These are phyloP conservation scores for Anableps anableps DNA, from an alignment of 2,797 vertebrate species.

Conservation along the genomic window DNA sequence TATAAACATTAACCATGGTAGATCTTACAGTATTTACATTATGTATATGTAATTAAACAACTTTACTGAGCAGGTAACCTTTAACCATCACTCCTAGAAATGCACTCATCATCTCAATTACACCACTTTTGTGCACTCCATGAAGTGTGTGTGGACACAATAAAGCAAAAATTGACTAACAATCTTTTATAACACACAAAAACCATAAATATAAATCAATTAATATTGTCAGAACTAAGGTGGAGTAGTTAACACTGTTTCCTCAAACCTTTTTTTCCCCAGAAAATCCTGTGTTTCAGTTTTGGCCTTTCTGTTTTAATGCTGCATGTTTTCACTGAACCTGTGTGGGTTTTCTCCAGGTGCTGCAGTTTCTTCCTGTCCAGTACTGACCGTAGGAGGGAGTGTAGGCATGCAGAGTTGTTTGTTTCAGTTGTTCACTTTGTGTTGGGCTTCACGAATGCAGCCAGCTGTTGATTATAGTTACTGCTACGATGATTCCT, in stretches of 20 bases:
- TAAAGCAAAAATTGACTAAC: background rate
- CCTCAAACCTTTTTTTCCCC: background rate
- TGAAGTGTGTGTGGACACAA: background rate
- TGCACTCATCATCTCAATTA: background rate
- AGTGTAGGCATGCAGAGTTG: background rate
- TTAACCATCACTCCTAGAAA: background rate
- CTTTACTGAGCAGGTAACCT: background rate
- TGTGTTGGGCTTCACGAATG: background rate
- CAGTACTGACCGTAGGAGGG: background rate
- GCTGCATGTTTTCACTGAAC: background rate
- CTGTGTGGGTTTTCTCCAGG: constrained; percentile 14
- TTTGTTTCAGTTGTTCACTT: constrained; percentile 3
- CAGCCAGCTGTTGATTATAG: background rate
- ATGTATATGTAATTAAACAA: background rate
- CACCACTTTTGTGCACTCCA: background rate
- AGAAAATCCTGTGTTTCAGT: background rate
- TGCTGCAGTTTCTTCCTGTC: constrained; percentile 2
- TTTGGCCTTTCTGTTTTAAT: background rate
- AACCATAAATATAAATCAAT: background rate
- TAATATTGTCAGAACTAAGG: background rate
- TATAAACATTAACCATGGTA: background rate
- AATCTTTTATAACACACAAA: background rate
- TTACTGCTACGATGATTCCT: background rate
- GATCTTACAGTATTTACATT: background rate
- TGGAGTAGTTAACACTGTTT: background rate